phyloP scores from a whole-genome alignment of 2,113 vertebrate species.

The Stigmatopora argus region DNA sequence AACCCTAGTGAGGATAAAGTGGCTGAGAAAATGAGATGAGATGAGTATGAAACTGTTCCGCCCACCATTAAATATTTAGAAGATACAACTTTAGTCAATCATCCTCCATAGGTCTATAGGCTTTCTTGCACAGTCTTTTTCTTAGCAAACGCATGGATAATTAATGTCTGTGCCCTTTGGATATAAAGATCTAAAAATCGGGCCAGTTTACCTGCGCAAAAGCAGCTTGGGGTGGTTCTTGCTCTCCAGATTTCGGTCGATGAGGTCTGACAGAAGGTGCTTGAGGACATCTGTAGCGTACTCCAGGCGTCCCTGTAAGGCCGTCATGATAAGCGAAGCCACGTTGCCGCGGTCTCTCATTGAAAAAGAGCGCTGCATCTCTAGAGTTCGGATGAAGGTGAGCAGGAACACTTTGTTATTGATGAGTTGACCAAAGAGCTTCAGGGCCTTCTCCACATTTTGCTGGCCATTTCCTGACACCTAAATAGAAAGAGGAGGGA shows the following conservation, averaged over 20 bases:
- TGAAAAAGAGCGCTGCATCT: conserved; percentile 94
- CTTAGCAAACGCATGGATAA: neutral
- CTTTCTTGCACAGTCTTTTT: neutral
- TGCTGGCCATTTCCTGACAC: conserved; percentile 94
- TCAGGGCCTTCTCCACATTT: conserved; percentile 92
- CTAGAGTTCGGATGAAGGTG: conserved; percentile 93
- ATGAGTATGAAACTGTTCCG: conserved; percentile 2
- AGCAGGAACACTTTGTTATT: conserved; percentile 98
- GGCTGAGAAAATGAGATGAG: too few relatives aligned
- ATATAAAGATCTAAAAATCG: too few relatives aligned
- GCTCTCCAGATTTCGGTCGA: conserved; percentile 96
- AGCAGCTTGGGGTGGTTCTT: conserved; percentile 98
- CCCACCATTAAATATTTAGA: conserved; percentile 8
- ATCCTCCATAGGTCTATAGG: conserved; percentile 19
- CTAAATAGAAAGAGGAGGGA: conserved; percentile 56
- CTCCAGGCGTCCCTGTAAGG: conserved; percentile 90
- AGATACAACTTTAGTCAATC: conserved; percentile 19
- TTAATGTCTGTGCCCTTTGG: neutral
- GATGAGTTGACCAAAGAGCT: conserved; percentile 93
- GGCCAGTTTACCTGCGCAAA: conserved; percentile 79
- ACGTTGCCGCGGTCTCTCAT: conserved; percentile 97
- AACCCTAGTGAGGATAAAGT: too few relatives aligned
- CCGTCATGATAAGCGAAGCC: conserved; percentile 98
- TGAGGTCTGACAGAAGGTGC: conserved; percentile 93
- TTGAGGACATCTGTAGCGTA: conserved; percentile 96